These are phyloP conservation scores for Laterallus jamaicensis DNA, from an alignment of 2,113 vertebrate species.

Conservation along the genomic window DNA sequence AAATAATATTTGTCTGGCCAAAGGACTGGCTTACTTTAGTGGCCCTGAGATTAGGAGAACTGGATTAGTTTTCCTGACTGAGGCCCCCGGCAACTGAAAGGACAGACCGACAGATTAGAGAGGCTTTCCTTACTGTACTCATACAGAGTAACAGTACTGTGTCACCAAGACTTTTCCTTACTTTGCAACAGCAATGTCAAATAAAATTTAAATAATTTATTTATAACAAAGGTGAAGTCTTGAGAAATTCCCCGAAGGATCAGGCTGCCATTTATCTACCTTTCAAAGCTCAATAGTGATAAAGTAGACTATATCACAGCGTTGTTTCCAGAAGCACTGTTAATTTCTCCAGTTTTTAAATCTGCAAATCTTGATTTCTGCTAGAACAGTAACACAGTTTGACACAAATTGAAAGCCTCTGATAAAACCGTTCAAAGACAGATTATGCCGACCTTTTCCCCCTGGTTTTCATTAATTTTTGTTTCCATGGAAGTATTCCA, in stretches of 20 bases:
- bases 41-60: neutral
- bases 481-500: neutral
- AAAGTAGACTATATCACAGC: neutral
- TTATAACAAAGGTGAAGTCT: constrained; percentile 10
- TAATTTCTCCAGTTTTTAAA: neutral
- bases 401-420: neutral
- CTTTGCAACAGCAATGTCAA: neutral
- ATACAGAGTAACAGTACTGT: neutral
- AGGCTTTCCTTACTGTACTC: neutral
- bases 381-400: neutral
- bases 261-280: neutral
- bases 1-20: constrained; percentile 51
- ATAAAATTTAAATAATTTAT: constrained; percentile 7
- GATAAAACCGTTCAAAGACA: neutral
- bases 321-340: neutral
- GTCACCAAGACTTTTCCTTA: neutral
- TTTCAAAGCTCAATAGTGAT: constrained; percentile 1
- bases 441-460: neutral
- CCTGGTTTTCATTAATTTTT: neutral
- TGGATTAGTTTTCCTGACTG: constrained; percentile 39
- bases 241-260: constrained; percentile 1
- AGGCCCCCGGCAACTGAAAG: neutral
- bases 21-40: neutral
- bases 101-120: neutral
- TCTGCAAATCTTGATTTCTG: neutral